Evolutionary conservation across 1,140 invertebrate genomes (phyloP), one percentile per base, ranked within the genome.

Genomic region (Leguminivora glycinivorella): DNA sequence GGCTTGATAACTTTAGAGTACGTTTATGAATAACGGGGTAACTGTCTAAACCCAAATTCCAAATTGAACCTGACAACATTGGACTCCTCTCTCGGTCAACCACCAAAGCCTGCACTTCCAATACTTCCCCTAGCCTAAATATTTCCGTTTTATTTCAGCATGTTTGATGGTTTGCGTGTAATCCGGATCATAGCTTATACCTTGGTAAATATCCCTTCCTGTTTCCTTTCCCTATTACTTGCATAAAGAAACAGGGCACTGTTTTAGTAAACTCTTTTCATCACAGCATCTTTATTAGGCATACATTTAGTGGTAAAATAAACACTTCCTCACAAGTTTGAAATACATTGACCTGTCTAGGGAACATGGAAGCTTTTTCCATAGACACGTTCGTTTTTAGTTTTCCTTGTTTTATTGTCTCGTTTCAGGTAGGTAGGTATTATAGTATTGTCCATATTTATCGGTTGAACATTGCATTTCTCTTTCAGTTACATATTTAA

Each of bases 161-260:
- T 89, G 88, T 91, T 88, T 92, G 83, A 89, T 89, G 87, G 87
- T 90, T 85, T 90, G 86, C 87, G 84, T 91, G 82, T 87, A 89
- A 90, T 89, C 87, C 84, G 83, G 84, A 85, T 78, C 79, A 60
- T 84, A 78, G 74, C 77, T 81, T 78, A 38, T 83, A 76, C 83
- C 80, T 88, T 76, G 84, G 87, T 89, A 88, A 88, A 72, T 91
- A 90, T 82, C 63, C 81, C 83, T 72, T 52, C 31, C 73, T 70
- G 72, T 47, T 75, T 67, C 70, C 72, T 72, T 77, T 72, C 72
- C 63, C 52, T 66, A 31, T 5, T 22, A 19, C 47, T 52, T 52
- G 47, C 47, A 52, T 52, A 52, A 52, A 5, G 9, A 52, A 19
- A 52, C 19, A 6, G 47, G 19, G 1, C 10, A 52, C 6, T 9